phyloP scores from a whole-genome alignment of 2,797 vertebrate species.

The Gallinago solitaria region DNA sequence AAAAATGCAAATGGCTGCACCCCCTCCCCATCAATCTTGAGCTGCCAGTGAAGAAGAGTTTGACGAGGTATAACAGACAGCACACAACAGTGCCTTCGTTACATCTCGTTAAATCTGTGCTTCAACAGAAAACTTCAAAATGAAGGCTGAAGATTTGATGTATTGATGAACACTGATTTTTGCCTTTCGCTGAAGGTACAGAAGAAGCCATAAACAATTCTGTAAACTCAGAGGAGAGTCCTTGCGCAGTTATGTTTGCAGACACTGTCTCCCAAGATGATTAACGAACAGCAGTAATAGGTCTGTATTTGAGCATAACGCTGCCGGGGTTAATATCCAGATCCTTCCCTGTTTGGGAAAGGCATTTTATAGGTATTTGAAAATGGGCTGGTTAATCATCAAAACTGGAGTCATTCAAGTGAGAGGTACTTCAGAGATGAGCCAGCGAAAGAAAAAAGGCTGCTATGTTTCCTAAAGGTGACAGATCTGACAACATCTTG shows the following conservation, averaged over 20 bases:
- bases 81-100: neutral
- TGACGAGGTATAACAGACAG: neutral
- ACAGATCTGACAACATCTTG: neutral
- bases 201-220: neutral
- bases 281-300: neutral
- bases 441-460: neutral
- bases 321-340: slow-evolving; percentile 14
- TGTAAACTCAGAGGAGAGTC: neutral
- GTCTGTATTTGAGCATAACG: neutral
- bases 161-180: neutral
- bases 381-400: slow-evolving; percentile 41
- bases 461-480: neutral
- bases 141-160: neutral
- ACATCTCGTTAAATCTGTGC: neutral
- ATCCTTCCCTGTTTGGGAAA: neutral
- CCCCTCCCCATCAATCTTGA: neutral
- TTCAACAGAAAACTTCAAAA: neutral
- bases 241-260: neutral
- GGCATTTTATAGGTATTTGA: slow-evolving; percentile 10
- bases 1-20: neutral
- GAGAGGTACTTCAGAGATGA: neutral
- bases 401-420: slow-evolving; percentile 21
- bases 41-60: neutral
- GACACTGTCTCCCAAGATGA: neutral
- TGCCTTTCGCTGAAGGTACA: neutral